phyloP scores from a whole-genome alignment of 2,797 vertebrate genomes.

The Mormyrus hasselquistii region DNA sequence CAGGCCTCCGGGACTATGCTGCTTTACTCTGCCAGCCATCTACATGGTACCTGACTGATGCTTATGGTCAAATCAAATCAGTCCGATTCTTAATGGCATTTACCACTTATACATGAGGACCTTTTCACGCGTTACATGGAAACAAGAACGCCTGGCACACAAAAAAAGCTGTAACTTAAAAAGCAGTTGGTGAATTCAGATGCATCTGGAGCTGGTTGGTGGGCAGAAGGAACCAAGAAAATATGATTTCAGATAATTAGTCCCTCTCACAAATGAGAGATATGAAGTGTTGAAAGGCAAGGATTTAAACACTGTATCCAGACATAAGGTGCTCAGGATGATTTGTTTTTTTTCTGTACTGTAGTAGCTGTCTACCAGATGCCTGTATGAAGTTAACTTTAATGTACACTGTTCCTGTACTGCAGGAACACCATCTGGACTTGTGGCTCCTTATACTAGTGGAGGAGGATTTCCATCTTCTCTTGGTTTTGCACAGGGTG shows the following conservation, averaged over 20 bases:
- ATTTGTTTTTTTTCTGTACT: neutral
- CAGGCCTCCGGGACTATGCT: neutral
- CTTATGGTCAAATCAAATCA: neutral
- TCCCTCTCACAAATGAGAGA: conserved; percentile 14
- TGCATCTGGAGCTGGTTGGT: neutral
- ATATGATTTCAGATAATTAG: conserved; percentile 23
- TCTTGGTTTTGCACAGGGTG: conserved; percentile 63
- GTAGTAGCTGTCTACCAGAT: neutral
- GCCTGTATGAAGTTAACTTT: conserved; percentile 22
- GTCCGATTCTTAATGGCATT: neutral
- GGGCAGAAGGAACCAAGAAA: conserved; percentile 12
- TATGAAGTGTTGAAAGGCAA: conserved; percentile 9
- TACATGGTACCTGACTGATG: neutral
- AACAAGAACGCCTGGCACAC: neutral
- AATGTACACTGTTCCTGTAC: neutral
- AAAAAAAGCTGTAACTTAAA: neutral
- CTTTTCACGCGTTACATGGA: neutral
- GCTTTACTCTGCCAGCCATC: neutral
- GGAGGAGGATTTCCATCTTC: conserved; percentile 69
- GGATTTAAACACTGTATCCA: conserved; percentile 5
- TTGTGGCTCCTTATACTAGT: conserved; percentile 65
- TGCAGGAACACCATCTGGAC: conserved; percentile 67
- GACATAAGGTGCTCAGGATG: neutral
- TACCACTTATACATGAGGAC: neutral
- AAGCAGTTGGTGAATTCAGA: neutral